Base-by-base conservation (phyloP, 2,888 invertebrate species). In the Tridacna crocea region DNA sequence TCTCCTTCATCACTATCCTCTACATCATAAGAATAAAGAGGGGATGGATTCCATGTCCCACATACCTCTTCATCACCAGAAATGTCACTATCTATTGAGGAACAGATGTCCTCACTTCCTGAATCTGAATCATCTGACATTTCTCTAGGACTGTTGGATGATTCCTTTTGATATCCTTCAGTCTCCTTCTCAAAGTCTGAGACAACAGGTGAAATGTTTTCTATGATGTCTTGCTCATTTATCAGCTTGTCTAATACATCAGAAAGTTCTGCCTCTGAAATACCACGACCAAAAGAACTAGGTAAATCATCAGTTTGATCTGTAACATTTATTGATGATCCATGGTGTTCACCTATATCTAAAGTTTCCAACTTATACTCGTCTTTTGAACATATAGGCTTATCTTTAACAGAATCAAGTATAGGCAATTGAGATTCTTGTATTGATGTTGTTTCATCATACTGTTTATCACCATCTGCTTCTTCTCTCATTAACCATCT, bases 21-120 rank as follows among this genome's bases (percentile, higher is more conserved):
- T 27, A 55, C 48, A n/a, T 51, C 19, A 27, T 55, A 76, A 22
- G 27, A 24, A 77, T 84, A 77, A 24, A 84, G 60, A 13, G 84
- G 84, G 27, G 84, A 84, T 24, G 84, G 81, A 65, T 77, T 84
- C 84, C 84, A 84, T 15, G 72, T 65, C 13, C 79, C 84, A 65
- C 70, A 65, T 51, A 48, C 81, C 27, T 12, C 75, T 58, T 84
- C 84, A 75, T 84, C 81, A 48, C 76, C 81, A 51, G 84, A 81
- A 17, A 84, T 65, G 72, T 84, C 84, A 81, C 84, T 85, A 47
- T 85, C 85, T 58, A 74, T 26, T 27, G 79, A 79, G 17, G 73
- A 51, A 65, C 72, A 58, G 22, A 51, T 76, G 55, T 74, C 55
- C 13, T 76, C 80, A 80, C 77, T 74, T 22, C 74, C 81, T 60